Evolutionary conservation across 2,888 invertebrate species (phyloP), one percentile per base, ranked within the genome.

Genomic region (Auanema freiburgensis): DNA sequence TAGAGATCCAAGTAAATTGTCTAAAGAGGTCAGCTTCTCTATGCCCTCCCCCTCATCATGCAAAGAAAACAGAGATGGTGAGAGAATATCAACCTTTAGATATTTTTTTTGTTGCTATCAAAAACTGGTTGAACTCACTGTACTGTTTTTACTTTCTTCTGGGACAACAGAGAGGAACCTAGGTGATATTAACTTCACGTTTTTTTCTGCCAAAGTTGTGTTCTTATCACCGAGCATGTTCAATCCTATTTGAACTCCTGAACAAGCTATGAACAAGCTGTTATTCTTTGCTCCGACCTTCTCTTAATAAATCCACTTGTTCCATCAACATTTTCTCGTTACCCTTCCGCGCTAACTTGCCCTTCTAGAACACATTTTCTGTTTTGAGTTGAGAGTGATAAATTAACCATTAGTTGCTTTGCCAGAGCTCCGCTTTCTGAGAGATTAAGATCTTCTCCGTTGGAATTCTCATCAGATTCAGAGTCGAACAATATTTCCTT

Each of bases 41-140:
- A 70, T 57, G n/a, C 65, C 66, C 18, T 64, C 59, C 0, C 76
- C 79, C 23, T 75, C 70, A 23, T 68, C 67, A 57, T 79, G 77
- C 10, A 79, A 62, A 1, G 71, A 69, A 51, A 79, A 79, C 1
- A 79, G 59, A 0, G 79, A 78, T 0, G 79, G 79, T 10, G 79
- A 79, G 11, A 79, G 69, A 16, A 79, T 44, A 57, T 72, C 71
- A 50, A 78, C 57, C 46, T 16, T 43, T 43, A 11, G 43, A 43
- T 11, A 43, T 11, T 12, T 11, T 43, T 11, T 43, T 14, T 11
- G n/a, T 11, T 12, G 43, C 11, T 11, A 43, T 43, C 43, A 43
- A 43, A 43, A 11, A 11, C 43, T 11, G 11, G 25, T 40, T 46
- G 8, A 14, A 33, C 33, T 33, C 33, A 33, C 33, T 5, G 33